These are phyloP conservation scores for Apostichopus parvimensis DNA, from an alignment of 35 echinoderm and acorn worm species.

Conservation along the genomic window DNA sequence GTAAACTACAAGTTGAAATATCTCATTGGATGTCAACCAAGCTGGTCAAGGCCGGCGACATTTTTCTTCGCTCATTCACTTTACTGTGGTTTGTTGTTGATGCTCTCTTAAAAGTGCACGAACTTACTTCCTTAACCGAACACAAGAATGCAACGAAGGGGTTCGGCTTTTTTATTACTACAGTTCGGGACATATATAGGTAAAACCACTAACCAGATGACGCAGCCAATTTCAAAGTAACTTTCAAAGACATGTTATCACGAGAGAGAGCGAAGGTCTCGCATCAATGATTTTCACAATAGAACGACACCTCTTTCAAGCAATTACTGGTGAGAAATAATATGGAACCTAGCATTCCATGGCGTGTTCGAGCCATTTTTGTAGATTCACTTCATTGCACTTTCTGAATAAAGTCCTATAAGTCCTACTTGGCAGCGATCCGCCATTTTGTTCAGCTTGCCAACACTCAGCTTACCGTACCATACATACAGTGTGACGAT, in stretches of 20 bases:
- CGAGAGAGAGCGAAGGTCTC: not conserved
- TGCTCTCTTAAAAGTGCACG: not conserved
- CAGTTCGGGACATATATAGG: not conserved
- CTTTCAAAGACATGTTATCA: not conserved
- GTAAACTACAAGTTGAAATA: no score
- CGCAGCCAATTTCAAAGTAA: not conserved
- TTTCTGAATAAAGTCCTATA: constrained; percentile 6
- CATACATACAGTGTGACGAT: no score
- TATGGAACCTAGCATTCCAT: not conserved
- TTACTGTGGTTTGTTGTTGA: not conserved
- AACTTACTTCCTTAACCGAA: not conserved
- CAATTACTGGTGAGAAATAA: constrained; percentile 19
- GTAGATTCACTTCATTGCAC: not conserved
- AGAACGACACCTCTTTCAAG: constrained; percentile 37
- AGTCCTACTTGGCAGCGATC: not conserved
- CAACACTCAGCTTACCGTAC: not conserved
- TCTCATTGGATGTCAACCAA: no score
- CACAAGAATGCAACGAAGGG: not conserved
- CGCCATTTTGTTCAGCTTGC: not conserved
- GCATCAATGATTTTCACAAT: constrained; percentile 21
- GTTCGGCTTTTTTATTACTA: not conserved
- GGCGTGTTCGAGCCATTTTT: not conserved
- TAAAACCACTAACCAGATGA: no score
- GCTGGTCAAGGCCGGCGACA: no score
- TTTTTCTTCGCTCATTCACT: no score